Evolutionary conservation across 2,113 vertebrate genomes (phyloP).

Genomic region (Dasyurus viverrinus): DNA sequence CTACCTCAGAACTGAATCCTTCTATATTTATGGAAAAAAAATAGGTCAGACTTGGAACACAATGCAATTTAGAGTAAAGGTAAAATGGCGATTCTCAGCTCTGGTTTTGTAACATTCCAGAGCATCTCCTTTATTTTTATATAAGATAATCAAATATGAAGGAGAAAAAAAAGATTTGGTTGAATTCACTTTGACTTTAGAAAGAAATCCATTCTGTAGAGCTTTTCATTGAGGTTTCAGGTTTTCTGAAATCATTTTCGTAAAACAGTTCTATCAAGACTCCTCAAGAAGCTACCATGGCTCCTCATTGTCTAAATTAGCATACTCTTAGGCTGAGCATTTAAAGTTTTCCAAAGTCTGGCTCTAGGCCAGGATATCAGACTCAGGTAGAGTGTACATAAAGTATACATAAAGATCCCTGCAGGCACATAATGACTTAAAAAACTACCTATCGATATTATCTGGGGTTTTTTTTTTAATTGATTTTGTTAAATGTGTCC

Average conservation of each 20-base stretch:
- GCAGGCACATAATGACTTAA: not conserved
- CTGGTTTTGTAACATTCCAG: not conserved
- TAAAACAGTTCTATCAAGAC: not conserved
- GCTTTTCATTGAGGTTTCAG: not conserved
- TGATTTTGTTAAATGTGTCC: not conserved
- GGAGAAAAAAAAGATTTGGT: not conserved
- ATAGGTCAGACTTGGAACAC: not conserved
- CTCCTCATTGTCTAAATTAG: not conserved
- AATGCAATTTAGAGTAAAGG: slow-evolving; percentile 1
- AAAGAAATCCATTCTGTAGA: not conserved
- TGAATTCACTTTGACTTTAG: not conserved
- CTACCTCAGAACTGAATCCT: not conserved
- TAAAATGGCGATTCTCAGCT: not conserved
- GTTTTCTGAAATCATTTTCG: not conserved
- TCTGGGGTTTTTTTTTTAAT: not conserved
- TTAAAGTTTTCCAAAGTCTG: not conserved
- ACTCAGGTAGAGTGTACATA: not conserved
- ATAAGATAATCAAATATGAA: not conserved
- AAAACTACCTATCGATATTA: not conserved
- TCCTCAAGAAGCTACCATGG: not conserved
- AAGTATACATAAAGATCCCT: not conserved
- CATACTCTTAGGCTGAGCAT: not conserved
- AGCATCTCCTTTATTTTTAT: not conserved
- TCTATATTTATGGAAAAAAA: not conserved
- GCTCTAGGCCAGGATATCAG: not conserved